Evolutionary conservation across 2,113 vertebrate species (phyloP).

Genomic region (Dipodomys ordii): DNA sequence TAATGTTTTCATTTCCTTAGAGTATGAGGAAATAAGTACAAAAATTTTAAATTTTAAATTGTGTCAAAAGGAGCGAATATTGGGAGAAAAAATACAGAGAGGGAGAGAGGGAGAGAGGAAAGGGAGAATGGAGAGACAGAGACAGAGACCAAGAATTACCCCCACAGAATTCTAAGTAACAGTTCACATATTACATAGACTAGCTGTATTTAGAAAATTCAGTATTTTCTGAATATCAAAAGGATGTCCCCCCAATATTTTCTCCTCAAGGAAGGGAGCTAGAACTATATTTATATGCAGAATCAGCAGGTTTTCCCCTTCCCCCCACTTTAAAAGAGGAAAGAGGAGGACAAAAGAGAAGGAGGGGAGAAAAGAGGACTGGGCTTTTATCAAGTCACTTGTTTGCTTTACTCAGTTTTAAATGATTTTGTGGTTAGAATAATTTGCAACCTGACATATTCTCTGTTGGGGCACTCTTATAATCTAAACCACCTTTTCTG

Average conservation of each 20-base stretch:
- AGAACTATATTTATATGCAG: not conserved
- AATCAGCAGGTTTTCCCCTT: not conserved
- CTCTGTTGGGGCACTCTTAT: slow-evolving; percentile 25
- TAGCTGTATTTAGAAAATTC: not conserved
- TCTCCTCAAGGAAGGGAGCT: not conserved
- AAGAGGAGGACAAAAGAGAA: not conserved
- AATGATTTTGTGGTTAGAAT: slow-evolving; percentile 58
- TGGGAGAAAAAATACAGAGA: not conserved
- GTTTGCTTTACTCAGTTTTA: slow-evolving; percentile 63
- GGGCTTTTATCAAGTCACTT: slow-evolving; percentile 17
- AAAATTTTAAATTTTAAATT: not conserved
- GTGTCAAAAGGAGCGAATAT: not conserved
- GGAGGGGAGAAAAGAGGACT: not conserved
- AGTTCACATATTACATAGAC: not conserved
- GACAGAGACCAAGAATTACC: not conserved
- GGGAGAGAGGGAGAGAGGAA: not conserved
- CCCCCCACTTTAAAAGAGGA: not conserved
- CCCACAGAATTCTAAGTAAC: not conserved
- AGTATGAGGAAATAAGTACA: not conserved
- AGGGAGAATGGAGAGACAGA: not conserved
- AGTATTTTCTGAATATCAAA: not conserved
- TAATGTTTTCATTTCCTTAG: not conserved
- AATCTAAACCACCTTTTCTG: slow-evolving; percentile 74
- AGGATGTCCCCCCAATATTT: not conserved
- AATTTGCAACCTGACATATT: slow-evolving; percentile 64